Base-by-base conservation (phyloP, 1,140 invertebrate species). In the Tetragnatha versicolor region DNA sequence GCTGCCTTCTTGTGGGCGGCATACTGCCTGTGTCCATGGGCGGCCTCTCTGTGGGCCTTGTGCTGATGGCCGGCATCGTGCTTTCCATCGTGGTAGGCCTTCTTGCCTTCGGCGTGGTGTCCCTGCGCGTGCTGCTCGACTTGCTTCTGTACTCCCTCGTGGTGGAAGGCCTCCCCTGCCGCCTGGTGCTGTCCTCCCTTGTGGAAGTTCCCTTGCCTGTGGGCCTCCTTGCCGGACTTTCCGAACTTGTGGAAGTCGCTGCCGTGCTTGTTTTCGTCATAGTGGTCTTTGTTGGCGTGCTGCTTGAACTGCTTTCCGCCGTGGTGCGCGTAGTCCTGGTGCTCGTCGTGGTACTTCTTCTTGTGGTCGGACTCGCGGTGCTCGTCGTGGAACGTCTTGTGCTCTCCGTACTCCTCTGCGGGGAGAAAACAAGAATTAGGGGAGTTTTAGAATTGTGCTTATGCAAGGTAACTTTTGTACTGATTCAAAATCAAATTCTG, bases 371-470 rank as follows among this genome's bases (percentile, higher is more conserved):
- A 75, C 39, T 82, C 81, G 31, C 78, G 45, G 70, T 80, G 82
- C n/a, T 81, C 80, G 45, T 83, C 82, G 29, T 81, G 79, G 61
- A 81, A 83, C 17, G 79, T 82, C 29, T 81, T 83, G 45, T 83
- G 79, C 6, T 83, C 80, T 20, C 82, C 81, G 33, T 79, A 82
- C 65, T 83, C 82, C 72, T 82, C 81, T 72, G 83, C 72, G 39
- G 42, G 1, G 45, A 45, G n/a, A 66, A 27, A 63, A 39, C 12
- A n/a, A 37, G 33, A 39, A 80, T 79, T 31, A 10, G 60, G 37
- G 25, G 20, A 14, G 58, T 37, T 17, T n/a, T n/a, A n/a, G n/a
- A n/a, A n/a, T n/a, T n/a, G n/a, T n/a, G n/a, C n/a, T n/a, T n/a
- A n/a, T n/a, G n/a, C n/a, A n/a, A n/a, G n/a, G n/a, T n/a, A n/a